Evolutionary conservation across 2,888 invertebrate species (phyloP), one percentile per base, ranked within the genome.

Genomic region (Pseudeuparius sepicola): DNA sequence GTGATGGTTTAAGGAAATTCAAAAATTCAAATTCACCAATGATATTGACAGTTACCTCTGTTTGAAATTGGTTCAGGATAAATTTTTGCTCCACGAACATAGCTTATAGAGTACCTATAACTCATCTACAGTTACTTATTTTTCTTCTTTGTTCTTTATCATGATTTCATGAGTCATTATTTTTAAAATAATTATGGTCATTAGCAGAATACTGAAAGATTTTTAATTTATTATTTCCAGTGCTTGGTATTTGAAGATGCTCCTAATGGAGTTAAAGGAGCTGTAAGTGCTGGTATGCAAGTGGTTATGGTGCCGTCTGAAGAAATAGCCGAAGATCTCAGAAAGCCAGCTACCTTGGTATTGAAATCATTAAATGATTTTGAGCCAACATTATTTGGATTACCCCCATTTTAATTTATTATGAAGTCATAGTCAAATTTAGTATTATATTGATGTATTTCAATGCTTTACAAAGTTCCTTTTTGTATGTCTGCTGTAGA

Each of bases 171-270:
- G 20, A n/a, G 20, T 20, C 20, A 7, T 20, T 20, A 20, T 7
- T 20, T 20, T 7, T 20, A n/a, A 7, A 7, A 20, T 20, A 7
- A 20, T 6, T 20, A 7, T 20, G 20, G n/a, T 7, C 20, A n/a
- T n/a, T n/a, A n/a, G 20, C 6, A 20, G 20, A 20, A 7, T 20
- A 20, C 20, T 6, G 6, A 7, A 20, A n/a, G 20, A 7, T 7
- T n/a, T 6, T 20, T 20, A 20, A 20, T 24, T 24, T 23, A 31
- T 20, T 27, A 31, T 40, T 46, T 45, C 18, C 36, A 54, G 51
- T 84, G 85, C 52, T 62, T 92, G 40, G 90, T 89, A 2, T 86
- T 92, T 56, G 93, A 94, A 65, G 94, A 94, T 61, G 85, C 93
- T 0, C 83, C 85, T 0, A 89, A 88, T 57, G 93, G 94, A 2